These are phyloP conservation scores for Bellardia pandia DNA, from an alignment of 2,888 invertebrate genomes.

Conservation along the genomic window DNA sequence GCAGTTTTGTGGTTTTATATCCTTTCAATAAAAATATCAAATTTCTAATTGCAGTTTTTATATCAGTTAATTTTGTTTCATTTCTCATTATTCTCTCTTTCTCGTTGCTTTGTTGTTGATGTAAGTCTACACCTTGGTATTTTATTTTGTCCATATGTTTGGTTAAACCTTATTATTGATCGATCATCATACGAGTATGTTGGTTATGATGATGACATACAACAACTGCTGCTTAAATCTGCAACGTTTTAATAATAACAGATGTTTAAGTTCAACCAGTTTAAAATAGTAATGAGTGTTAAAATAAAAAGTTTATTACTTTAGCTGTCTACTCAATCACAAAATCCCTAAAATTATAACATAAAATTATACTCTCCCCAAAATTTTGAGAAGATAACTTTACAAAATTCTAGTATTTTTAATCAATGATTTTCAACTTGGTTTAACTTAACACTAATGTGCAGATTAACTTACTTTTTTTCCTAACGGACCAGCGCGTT, in stretches of 20 bases:
- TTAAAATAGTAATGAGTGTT: conserved; percentile 33
- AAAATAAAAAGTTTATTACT: not conserved
- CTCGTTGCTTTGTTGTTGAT: conserved; percentile 17
- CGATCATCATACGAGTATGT: conserved; percentile 29
- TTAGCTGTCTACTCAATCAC: not conserved
- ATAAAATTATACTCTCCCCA: not conserved
- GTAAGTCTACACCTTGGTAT: conserved; percentile 4
- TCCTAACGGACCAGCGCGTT: no score
- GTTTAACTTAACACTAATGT: no score
- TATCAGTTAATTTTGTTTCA: conserved; percentile 54
- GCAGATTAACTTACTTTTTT: no score
- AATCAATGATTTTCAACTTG: no score
- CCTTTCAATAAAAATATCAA: conserved; percentile 83
- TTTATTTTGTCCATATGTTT: conserved; percentile 45
- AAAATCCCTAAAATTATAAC: not conserved
- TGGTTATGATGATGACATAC: conserved; percentile 15
- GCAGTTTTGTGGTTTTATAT: conserved; percentile 76
- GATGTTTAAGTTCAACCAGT: conserved; percentile 47
- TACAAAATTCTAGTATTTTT: no score
- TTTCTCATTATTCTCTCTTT: conserved; percentile 2
- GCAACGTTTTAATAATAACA: conserved; percentile 39
- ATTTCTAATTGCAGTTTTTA: conserved; percentile 82
- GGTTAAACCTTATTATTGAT: conserved; percentile 25
- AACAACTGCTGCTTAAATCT: conserved; percentile 46
- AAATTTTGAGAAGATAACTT: no score